Conservation (phyloP, 2,113 vertebrate species). For the rat (Rattus norvegicus) region GRCr8 NC_086019.1:125805001-125805500, state of each 20-base stretch:
- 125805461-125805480: neutral
- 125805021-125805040: too few species aligned
- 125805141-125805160: neutral
- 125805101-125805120: neutral
- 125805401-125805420: neutral
- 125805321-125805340: neutral
- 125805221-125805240: neutral
- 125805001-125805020: too few species aligned
- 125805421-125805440: neutral
- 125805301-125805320: neutral
- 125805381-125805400: neutral
- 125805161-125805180: neutral
- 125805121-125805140: neutral
- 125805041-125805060: neutral
- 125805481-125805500: neutral
- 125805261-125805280: conserved; percentile 19
- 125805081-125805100: neutral
- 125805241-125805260: neutral
- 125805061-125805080: neutral
- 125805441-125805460: neutral
- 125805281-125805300: neutral
- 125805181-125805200: neutral
- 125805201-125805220: conserved; percentile 40
- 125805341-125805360: neutral
- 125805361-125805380: neutral